Evolutionary conservation across 2,797 vertebrate species (phyloP).

Genomic region (Takifugu ocellatus): DNA sequence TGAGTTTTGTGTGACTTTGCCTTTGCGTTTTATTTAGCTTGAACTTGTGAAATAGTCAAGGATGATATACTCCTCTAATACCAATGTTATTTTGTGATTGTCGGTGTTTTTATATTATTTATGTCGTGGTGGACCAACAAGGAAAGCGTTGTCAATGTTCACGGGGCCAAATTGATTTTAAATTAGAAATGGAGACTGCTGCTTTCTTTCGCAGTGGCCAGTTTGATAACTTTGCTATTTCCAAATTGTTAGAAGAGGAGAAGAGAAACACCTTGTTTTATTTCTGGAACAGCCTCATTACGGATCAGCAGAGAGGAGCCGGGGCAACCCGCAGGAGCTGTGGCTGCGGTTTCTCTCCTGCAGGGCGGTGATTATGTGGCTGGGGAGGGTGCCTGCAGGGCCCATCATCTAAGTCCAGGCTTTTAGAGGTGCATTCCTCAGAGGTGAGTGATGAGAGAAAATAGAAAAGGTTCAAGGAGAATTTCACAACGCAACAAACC

Average conservation of each 20-base stretch:
- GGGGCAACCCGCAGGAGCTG: slow-evolving; percentile 32
- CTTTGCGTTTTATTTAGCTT: no score
- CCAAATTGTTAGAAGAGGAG: slow-evolving; percentile 41
- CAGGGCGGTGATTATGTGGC: slow-evolving; percentile 53
- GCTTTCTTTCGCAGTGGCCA: no score
- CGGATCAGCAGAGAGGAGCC: slow-evolving; percentile 28
- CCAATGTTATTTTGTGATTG: no score
- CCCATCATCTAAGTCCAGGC: slow-evolving; percentile 25
- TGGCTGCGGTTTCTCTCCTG: slow-evolving; percentile 31
- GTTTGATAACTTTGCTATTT: slow-evolving; percentile 16
- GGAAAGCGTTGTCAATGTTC: no score
- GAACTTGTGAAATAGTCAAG: no score
- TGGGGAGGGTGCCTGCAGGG: slow-evolving; percentile 9
- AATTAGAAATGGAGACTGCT: no score
- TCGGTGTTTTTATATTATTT: no score
- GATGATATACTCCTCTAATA: no score
- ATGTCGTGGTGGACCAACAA: no score
- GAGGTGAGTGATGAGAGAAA: slow-evolving; percentile 48
- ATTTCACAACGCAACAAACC: no score
- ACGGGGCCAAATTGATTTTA: no score
- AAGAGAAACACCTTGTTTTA: slow-evolving; percentile 43
- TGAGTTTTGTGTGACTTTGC: no score
- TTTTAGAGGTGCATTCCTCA: slow-evolving; percentile 30
- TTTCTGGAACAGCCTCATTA: slow-evolving; percentile 36
- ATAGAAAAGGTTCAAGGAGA: not conserved